Evolutionary conservation across 2,113 vertebrate genomes (phyloP), one percentile per base, ranked within the genome.

Genomic region (Amphiprion percula): DNA sequence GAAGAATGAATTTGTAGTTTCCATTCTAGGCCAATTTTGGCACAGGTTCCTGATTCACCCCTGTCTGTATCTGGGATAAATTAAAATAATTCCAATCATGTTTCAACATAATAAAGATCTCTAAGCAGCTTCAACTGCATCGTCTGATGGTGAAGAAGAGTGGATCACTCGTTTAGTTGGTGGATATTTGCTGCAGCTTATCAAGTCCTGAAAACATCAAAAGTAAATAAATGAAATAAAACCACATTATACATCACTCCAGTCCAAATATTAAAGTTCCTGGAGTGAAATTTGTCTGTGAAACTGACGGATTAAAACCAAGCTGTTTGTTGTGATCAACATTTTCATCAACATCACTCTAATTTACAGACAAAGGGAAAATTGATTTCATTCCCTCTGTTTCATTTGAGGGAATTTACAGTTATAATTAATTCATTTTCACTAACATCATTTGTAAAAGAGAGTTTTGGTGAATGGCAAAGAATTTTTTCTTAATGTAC

Each of bases 81-180:
- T 87, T 71, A 79, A 70, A 79, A 80, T 44, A 68, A 83, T 80
- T 85, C 63, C 68, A 75, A 83, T 55, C 33, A 39, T 56, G 66
- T 52, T 61, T 81, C 58, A 75, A n/a, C 62, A 24, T 70, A 72
- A 81, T 86, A 79, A 75, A 11, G 56, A 66, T 64, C 64, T 72
- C 41, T 64, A 41, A 74, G 52, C 68, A 12, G 24, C 54, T 85
- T 50, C 52, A 75, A 41, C 55, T 68, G 37, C 49, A 74, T 30
- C 24, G 74, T 70, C 81, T 3, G 64, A 67, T 30, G 23, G 37
- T 71, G 66, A 82, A 82, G 39, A 33, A 54, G 76, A 53, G 52
- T 67, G 65, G 73, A 79, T 44, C 52, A 71, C 79, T 78, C 41
- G 49, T 1, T 64, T 53, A 41, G 58, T 74, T 75, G 75, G 49